These are phyloP conservation scores for Phalacrocorax carbo DNA, from an alignment of 2,113 vertebrate genomes.

Conservation along the genomic window DNA sequence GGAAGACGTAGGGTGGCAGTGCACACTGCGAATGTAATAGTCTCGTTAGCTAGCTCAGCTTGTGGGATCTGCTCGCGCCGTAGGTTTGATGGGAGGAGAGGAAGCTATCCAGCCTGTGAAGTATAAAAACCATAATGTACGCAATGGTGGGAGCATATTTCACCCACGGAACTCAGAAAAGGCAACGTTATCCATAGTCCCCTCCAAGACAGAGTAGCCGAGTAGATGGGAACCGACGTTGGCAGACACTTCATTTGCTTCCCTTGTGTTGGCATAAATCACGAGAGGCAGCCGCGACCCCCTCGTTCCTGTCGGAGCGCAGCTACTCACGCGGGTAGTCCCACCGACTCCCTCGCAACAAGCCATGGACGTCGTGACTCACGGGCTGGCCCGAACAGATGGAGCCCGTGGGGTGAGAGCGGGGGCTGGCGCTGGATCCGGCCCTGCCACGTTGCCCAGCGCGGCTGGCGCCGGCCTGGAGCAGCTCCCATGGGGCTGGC, in stretches of 20 bases:
- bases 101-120: background rate
- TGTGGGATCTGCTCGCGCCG: background rate
- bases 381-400: rapidly evolving
- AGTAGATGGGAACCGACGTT: rapidly evolving
- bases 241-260: rapidly evolving
- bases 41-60: conserved; percentile 25
- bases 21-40: background rate
- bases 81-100: background rate
- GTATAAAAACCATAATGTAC: background rate
- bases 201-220: background rate
- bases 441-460: rapidly evolving
- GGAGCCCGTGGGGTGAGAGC: rapidly evolving
- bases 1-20: conserved; percentile 35
- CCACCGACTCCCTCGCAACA: rapidly evolving
- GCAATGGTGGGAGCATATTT: background rate
- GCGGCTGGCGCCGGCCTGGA: rapidly evolving
- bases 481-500: rapidly evolving
- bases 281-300: rapidly evolving
- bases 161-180: rapidly evolving
- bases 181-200: rapidly evolving
- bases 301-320: rapidly evolving
- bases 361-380: rapidly evolving
- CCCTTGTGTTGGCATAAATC: background rate
- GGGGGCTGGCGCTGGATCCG: too few relatives aligned
- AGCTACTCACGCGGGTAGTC: rapidly evolving